Percentiles rank a stretch among this genome's conserved stretches.
Conservation (phyloP, 2,888 invertebrate genomes). For the Tethea ocularis region DNA sequence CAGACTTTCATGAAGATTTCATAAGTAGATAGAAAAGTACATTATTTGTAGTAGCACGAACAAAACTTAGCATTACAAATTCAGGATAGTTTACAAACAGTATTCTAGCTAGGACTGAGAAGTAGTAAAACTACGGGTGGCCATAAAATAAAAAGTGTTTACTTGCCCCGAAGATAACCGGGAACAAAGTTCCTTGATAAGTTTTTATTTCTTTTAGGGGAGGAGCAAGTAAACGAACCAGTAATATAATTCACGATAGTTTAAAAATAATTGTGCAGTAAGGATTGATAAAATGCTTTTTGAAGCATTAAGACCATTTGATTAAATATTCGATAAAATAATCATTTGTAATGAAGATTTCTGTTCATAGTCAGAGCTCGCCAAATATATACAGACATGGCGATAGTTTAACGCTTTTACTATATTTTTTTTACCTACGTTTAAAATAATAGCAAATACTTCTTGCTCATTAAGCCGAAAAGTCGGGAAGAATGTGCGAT, state of each 20-base stretch:
- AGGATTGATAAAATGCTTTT: constrained; percentile 17
- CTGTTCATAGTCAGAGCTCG: too few relatives aligned
- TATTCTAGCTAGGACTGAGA: constrained; percentile 14
- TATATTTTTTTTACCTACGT: too few relatives aligned
- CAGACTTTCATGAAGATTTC: not conserved
- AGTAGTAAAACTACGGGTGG: constrained; percentile 68
- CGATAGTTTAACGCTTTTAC: not conserved
- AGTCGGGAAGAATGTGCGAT: constrained; percentile 64
- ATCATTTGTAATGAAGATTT: too few relatives aligned
- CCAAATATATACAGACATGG: not conserved
- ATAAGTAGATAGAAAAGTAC: constrained; percentile 16
- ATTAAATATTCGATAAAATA: too few relatives aligned
- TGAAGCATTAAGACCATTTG: too few relatives aligned
- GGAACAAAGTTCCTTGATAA: constrained; percentile 79
- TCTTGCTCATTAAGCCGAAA: constrained; percentile 67
- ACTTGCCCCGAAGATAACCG: constrained; percentile 75
- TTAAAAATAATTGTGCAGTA: constrained; percentile 32
- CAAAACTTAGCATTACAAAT: constrained; percentile 26
- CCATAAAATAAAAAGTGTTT: constrained; percentile 82
- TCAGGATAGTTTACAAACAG: constrained; percentile 23
- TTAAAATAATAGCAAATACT: constrained; percentile 29
- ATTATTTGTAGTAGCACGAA: constrained; percentile 20
- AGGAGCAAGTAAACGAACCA: constrained; percentile 52
- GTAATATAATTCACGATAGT: constrained; percentile 41
- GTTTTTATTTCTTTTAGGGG: constrained; percentile 76